Evolutionary conservation across 1,140 invertebrate genomes (phyloP).

Genomic region (Dendrolimus punctatus): DNA sequence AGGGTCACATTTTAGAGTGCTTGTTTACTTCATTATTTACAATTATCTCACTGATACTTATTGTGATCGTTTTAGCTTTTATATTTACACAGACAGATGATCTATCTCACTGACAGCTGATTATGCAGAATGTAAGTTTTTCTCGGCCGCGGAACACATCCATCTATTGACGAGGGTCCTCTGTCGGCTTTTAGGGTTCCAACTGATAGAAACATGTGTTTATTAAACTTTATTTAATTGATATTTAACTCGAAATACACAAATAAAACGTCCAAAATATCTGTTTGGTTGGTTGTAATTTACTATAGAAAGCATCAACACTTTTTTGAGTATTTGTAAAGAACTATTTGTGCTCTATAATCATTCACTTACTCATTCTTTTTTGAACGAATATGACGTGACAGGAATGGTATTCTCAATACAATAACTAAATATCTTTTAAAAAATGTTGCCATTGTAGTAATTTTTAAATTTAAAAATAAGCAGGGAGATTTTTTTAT

Average conservation of each 20-base stretch:
- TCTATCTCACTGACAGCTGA: slow-evolving; percentile 72
- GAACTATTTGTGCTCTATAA: slow-evolving; percentile 46
- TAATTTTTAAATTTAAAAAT: too few relatives aligned
- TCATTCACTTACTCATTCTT: slow-evolving; percentile 37
- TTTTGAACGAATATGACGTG: slow-evolving; percentile 44
- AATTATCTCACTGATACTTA: slow-evolving; percentile 42
- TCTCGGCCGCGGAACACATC: slow-evolving; percentile 62
- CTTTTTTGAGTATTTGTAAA: slow-evolving; percentile 69
- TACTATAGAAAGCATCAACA: slow-evolving; percentile 72
- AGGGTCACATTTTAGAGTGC: slow-evolving; percentile 44
- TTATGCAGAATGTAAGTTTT: slow-evolving; percentile 73
- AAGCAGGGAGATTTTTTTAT: too few relatives aligned
- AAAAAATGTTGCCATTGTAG: background rate
- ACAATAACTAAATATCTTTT: background rate
- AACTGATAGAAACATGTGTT: slow-evolving; percentile 40
- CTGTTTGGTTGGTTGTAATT: slow-evolving; percentile 69
- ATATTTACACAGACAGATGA: slow-evolving; percentile 73
- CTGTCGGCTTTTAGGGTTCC: slow-evolving; percentile 30
- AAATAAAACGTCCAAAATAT: slow-evolving; percentile 63
- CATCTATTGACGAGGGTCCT: slow-evolving; percentile 54
- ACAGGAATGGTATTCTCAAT: slow-evolving; percentile 18
- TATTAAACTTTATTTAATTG: slow-evolving; percentile 51
- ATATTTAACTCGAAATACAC: slow-evolving; percentile 50
- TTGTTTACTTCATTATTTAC: slow-evolving; percentile 50
- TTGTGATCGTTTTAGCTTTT: slow-evolving; percentile 68